phyloP scores from a whole-genome alignment of 1,140 invertebrate genomes.

The Caenorhabditis inopinata region DNA sequence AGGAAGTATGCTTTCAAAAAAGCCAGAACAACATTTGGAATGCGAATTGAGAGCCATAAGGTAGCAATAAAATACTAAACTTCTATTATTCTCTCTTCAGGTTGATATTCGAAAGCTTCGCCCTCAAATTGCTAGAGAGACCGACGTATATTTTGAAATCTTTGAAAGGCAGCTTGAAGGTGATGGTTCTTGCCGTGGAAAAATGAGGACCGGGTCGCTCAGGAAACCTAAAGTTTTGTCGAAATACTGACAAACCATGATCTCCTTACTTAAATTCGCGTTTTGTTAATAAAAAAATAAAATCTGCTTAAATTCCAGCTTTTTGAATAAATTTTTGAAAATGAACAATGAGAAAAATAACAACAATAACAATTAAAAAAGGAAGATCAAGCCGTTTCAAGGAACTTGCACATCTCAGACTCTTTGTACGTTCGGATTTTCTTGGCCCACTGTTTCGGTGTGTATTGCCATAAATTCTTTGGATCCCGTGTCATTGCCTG shows the following conservation, averaged over 20 bases:
- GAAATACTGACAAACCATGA: background rate
- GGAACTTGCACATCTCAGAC: constrained; percentile 15
- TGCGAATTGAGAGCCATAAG: constrained; percentile 12
- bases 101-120: constrained; percentile 19
- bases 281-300: background rate
- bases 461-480: constrained; percentile 17
- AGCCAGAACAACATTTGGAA: constrained; percentile 6
- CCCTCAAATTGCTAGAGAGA: background rate
- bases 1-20: background rate
- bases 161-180: constrained; percentile 11
- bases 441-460: constrained; percentile 14
- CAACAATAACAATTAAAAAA: background rate
- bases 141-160: background rate
- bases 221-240: background rate
- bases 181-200: background rate
- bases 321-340: no score
- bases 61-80: no score
- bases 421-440: constrained; percentile 13
- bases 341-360: background rate
- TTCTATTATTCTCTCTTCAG: no score
- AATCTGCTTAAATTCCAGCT: no score
- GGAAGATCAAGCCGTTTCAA: background rate
- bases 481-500: constrained; percentile 20
- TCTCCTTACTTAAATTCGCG: background rate
- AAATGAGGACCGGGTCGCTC: background rate